These are phyloP conservation scores for Polyploca ridens DNA, from an alignment of 2,888 invertebrate genomes.

Conservation along the genomic window DNA sequence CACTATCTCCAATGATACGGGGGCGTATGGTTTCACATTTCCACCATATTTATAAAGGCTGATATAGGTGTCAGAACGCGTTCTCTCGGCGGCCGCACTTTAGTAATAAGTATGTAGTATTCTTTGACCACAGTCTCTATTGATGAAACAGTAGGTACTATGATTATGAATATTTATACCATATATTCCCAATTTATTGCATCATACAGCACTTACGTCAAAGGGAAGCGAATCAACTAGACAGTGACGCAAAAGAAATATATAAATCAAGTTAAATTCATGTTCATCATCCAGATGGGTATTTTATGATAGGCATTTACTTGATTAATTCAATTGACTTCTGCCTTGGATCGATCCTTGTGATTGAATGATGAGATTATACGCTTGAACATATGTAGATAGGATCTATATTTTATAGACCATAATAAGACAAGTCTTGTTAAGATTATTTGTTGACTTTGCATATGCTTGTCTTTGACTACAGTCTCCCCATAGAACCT, in stretches of 20 bases:
- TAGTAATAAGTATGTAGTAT: no score
- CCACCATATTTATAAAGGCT: no score
- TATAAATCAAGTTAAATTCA: not conserved
- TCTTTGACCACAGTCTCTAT: conserved; percentile 15
- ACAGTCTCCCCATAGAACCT: no score
- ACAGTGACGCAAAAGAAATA: conserved; percentile 26
- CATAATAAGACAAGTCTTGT: no score
- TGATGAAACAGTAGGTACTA: conserved; percentile 24
- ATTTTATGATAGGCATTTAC: not conserved
- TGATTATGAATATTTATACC: conserved; percentile 33
- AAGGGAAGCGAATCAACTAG: conserved; percentile 21
- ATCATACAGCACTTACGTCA: conserved; percentile 33
- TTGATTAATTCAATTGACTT: not conserved
- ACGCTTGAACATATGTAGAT: no score
- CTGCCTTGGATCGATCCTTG: not conserved
- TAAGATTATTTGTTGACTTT: no score
- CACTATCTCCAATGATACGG: no score
- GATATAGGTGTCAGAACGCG: no score
- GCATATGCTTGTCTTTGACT: no score
- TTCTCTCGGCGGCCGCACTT: no score
- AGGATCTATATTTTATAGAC: no score
- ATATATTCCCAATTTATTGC: conserved; percentile 37
- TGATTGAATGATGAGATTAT: conserved; percentile 2
- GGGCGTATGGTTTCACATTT: no score
- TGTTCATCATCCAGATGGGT: not conserved